Evolutionary conservation across 1,140 invertebrate genomes (phyloP).

Genomic region (Elymnias hypermnestra): DNA sequence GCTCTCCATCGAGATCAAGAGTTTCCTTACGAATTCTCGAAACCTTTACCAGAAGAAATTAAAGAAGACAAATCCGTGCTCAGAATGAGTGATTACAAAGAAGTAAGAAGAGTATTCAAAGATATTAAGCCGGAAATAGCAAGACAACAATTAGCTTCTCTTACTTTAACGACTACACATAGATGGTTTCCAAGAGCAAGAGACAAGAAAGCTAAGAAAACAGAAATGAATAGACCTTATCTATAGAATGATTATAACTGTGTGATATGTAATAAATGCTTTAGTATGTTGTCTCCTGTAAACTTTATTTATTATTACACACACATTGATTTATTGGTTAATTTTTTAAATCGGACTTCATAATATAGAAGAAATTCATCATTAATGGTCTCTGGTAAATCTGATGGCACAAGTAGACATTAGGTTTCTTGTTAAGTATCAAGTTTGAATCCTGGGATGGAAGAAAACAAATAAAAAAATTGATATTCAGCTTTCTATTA

Average conservation of each 20-base stretch:
- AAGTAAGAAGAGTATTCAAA: slow-evolving; percentile 81
- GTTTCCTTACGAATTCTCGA: slow-evolving; percentile 91
- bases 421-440: too few relatives aligned
- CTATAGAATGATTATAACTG: slow-evolving; percentile 73
- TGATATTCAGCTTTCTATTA: too few relatives aligned
- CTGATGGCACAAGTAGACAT: too few relatives aligned
- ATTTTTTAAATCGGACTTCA: too few relatives aligned
- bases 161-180: slow-evolving; percentile 89
- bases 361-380: too few relatives aligned
- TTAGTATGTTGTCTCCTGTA: slow-evolving; percentile 3
- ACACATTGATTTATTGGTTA: too few relatives aligned
- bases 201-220: slow-evolving; percentile 81
- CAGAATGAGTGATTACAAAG: slow-evolving; percentile 79
- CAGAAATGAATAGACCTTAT: slow-evolving; percentile 82
- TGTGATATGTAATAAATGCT: neutral
- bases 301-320: too few relatives aligned
- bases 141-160: slow-evolving; percentile 81
- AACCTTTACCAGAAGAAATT: slow-evolving; percentile 79
- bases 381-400: too few relatives aligned
- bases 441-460: too few relatives aligned
- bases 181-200: slow-evolving; percentile 85
- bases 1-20: slow-evolving; percentile 90
- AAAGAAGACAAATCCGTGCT: slow-evolving; percentile 74
- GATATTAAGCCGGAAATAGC: slow-evolving; percentile 78
- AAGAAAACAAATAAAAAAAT: too few relatives aligned